Conservation (phyloP, 2,797 vertebrate species). For the Calcarius lapponicus region DNA sequence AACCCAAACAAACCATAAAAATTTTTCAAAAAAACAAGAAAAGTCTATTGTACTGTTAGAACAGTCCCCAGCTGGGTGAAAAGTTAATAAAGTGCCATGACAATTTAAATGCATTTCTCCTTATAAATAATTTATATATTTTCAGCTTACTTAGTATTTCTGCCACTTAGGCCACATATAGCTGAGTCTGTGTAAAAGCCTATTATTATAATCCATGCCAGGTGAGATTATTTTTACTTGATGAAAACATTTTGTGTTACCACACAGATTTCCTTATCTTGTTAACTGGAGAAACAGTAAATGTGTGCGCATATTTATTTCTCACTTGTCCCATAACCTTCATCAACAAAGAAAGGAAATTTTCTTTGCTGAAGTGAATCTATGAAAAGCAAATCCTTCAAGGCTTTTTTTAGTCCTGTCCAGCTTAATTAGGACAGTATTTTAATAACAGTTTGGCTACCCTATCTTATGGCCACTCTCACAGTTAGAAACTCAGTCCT, state of each 20-base stretch:
- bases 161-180: background rate
- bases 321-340: background rate
- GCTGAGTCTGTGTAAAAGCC: background rate
- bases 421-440: background rate
- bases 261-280: background rate
- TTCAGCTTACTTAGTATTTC: background rate
- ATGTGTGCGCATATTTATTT: background rate
- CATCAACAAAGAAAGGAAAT: background rate
- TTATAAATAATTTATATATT: background rate
- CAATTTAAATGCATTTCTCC: background rate
- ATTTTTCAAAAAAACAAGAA: background rate
- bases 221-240: background rate
- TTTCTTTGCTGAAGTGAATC: background rate
- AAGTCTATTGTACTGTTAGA: background rate
- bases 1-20: background rate
- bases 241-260: constrained; percentile 20
- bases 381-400: background rate
- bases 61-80: background rate
- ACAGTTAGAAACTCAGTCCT: background rate
- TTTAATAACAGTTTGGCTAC: background rate
- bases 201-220: background rate
- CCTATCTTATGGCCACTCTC: background rate
- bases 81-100: background rate
- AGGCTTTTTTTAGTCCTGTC: background rate
- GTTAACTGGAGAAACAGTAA: background rate